These are phyloP conservation scores for Lottia scabra DNA, from an alignment of 2,888 invertebrate species.

Conservation along the genomic window DNA sequence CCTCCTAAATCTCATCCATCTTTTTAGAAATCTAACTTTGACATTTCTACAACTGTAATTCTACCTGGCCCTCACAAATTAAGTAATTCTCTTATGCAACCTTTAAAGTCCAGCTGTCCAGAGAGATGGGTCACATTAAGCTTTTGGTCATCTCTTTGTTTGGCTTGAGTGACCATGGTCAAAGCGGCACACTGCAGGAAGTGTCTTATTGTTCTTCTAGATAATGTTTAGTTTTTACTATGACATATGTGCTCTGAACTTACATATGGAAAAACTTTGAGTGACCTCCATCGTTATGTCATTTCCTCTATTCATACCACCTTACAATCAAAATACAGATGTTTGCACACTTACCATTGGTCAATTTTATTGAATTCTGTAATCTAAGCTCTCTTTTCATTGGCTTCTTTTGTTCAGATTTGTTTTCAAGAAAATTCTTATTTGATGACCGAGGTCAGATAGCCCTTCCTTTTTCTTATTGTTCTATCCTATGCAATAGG, in stretches of 20 bases:
- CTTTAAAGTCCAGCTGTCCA: conserved; percentile 16
- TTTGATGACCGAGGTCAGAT: neutral
- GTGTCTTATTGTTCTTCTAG: conserved; percentile 15
- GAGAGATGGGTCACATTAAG: conserved; percentile 12
- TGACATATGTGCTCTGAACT: conserved; percentile 21
- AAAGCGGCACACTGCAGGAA: conserved; percentile 18
- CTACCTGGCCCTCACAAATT: conserved; percentile 21
- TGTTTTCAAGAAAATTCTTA: conserved; percentile 5
- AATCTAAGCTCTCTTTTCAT: neutral
- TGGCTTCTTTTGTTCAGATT: neutral
- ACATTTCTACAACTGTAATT: conserved; percentile 18
- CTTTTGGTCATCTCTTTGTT: conserved; percentile 14
- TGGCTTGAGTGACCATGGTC: conserved; percentile 13
- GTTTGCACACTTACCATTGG: conserved; percentile 4
- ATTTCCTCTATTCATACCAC: conserved; percentile 4
- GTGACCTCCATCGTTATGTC: conserved; percentile 22
- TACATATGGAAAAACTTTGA: conserved; percentile 12
- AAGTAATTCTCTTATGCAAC: conserved; percentile 24
- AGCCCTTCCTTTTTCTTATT: neutral
- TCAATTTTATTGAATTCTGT: neutral
- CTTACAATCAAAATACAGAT: conserved; percentile 5
- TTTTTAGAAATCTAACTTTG: conserved; percentile 5
- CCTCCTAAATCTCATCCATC: neutral
- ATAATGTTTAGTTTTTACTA: conserved; percentile 14
- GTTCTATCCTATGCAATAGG: neutral